Evolutionary conservation across 2,113 vertebrate genomes (phyloP).

Genomic region (Barnardius zonarius): DNA sequence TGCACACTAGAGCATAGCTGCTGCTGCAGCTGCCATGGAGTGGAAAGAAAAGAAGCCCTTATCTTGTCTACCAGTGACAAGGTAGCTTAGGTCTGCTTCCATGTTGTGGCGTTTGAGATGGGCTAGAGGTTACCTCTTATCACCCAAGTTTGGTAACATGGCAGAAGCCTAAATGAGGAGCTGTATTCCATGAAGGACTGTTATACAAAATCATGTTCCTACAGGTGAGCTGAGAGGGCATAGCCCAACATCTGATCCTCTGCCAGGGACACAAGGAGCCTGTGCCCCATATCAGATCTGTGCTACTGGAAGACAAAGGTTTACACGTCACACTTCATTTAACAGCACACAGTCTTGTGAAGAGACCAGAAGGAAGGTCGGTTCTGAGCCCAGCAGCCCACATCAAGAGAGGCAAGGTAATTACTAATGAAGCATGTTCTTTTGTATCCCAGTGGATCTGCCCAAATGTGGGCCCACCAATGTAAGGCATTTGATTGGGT

Average conservation of each 20-base stretch:
- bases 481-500: not conserved
- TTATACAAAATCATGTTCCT: conserved; percentile 34
- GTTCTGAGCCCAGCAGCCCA: conserved; percentile 85
- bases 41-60: not conserved
- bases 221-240: conserved; percentile 56
- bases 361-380: conserved; percentile 72
- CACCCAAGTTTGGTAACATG: not conserved
- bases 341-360: conserved; percentile 59
- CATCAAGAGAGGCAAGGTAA: conserved; percentile 71
- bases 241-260: conserved; percentile 51
- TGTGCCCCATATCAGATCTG: not conserved
- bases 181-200: not conserved
- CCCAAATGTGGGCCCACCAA: not conserved
- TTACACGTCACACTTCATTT: conserved; percentile 79
- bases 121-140: not conserved
- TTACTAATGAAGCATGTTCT: not conserved
- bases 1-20: not conserved
- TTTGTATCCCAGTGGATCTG: not conserved
- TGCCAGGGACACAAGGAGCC: conserved; percentile 48
- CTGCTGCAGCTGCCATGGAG: not conserved
- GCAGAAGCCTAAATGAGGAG: not conserved
- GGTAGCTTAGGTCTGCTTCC: not conserved
- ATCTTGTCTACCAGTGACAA: not conserved
- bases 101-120: not conserved
- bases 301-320: conserved; percentile 62